Conservation (phyloP, 1,140 invertebrate species). For the Camponotus floridanus region DNA sequence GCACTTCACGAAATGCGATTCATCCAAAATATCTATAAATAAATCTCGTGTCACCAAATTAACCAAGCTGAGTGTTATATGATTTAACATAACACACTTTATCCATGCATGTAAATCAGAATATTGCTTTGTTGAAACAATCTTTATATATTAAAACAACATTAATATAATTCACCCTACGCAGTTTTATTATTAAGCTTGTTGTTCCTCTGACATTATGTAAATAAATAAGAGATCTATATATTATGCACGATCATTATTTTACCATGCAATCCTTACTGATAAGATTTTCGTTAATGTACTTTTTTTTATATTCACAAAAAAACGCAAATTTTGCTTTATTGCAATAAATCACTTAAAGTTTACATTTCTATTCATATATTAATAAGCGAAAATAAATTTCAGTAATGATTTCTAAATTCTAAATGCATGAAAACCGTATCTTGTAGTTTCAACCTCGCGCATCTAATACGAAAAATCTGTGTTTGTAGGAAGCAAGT, state of each 20-base stretch:
- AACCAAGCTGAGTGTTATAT: constrained; percentile 38
- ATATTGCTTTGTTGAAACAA: not conserved
- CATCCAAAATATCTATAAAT: constrained; percentile 4
- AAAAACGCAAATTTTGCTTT: not conserved
- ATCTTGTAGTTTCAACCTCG: not conserved
- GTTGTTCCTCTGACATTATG: not conserved
- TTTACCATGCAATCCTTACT: not conserved
- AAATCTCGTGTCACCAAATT: constrained; percentile 25
- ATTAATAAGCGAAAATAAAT: not conserved
- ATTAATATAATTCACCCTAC: not conserved
- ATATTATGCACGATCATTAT: not conserved
- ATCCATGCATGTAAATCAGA: constrained; percentile 25
- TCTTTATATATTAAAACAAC: not conserved
- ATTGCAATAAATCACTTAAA: not conserved
- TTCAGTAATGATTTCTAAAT: not conserved
- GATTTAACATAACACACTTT: constrained; percentile 41
- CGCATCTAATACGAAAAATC: not conserved
- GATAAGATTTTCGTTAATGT: not conserved
- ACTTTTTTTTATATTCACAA: not conserved
- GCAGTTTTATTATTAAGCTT: constrained; percentile 3
- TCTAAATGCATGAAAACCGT: no score
- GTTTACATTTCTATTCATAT: not conserved
- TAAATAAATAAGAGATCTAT: constrained; percentile 1
- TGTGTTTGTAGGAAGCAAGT: constrained; percentile 87
- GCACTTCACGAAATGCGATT: not conserved